phyloP scores from a whole-genome alignment of 2,888 invertebrate genomes.

The Tachina lurida region DNA sequence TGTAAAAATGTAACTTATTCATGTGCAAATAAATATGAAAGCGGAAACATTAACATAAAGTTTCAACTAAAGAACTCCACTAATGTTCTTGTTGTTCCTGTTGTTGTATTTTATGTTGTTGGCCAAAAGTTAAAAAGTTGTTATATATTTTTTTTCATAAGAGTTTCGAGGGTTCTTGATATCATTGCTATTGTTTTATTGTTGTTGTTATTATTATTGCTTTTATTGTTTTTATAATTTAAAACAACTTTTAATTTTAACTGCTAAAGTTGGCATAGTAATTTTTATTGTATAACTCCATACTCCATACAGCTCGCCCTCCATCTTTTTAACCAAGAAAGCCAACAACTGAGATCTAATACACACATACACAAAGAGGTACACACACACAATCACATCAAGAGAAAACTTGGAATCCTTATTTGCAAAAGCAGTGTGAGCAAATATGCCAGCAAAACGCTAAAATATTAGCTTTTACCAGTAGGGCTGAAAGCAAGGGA shows the following conservation, averaged over 20 bases:
- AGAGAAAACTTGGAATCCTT: slow-evolving; percentile 30
- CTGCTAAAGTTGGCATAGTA: slow-evolving; percentile 77
- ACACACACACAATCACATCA: slow-evolving; percentile 7
- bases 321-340: no score
- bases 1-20: neutral
- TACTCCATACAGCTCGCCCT: neutral
- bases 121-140: slow-evolving; percentile 43
- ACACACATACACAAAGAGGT: no score
- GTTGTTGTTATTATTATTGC: slow-evolving; percentile 55
- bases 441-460: slow-evolving; percentile 19
- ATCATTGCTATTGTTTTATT: slow-evolving; percentile 49
- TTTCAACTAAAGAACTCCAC: slow-evolving; percentile 18
- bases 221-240: slow-evolving; percentile 74
- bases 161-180: slow-evolving; percentile 61
- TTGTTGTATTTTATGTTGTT: slow-evolving; percentile 48
- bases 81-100: neutral
- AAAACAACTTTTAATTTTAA: slow-evolving; percentile 78
- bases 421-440: slow-evolving; percentile 26
- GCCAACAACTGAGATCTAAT: neutral
- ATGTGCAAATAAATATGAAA: slow-evolving; percentile 13
- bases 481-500: neutral
- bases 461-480: slow-evolving; percentile 11
- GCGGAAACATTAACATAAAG: slow-evolving; percentile 24
- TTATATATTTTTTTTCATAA: slow-evolving; percentile 43
- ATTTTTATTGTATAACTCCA: slow-evolving; percentile 55